A percentile compares a stretch with the other conserved stretches of the same genome.
phyloP scores from a whole-genome alignment of 2,113 vertebrate species.

The Tamias sibiricus region DNA sequence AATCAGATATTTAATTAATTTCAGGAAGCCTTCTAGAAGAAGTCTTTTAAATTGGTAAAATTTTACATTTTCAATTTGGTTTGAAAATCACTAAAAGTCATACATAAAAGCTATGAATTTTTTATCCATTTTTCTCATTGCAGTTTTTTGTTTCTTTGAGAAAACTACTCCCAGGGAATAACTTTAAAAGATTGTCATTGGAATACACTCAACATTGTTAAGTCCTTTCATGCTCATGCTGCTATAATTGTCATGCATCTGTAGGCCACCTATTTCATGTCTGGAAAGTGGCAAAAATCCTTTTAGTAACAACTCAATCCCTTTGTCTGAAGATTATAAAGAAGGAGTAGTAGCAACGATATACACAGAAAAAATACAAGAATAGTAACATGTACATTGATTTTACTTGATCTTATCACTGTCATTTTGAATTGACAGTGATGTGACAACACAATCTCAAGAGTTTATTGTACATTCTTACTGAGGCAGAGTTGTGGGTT shows the following conservation, averaged over 20 bases:
- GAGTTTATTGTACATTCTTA: background rate
- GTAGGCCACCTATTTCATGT: background rate
- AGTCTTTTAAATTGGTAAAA: background rate
- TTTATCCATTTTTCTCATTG: constrained; percentile 16
- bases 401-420: background rate
- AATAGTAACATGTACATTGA: background rate
- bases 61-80: background rate
- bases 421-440: background rate
- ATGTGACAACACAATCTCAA: background rate
- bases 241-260: constrained; percentile 14
- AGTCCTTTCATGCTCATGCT: background rate
- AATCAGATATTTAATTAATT: background rate
- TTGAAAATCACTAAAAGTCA: constrained; percentile 9
- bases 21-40: background rate
- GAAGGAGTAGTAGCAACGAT: background rate
- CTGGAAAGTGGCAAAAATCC: constrained; percentile 1
- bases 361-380: constrained; percentile 37
- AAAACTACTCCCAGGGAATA: background rate
- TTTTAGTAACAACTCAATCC: constrained; percentile 27
- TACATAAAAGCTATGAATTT: background rate
- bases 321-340: constrained; percentile 49
- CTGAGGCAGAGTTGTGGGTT: background rate
- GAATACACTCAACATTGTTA: background rate
- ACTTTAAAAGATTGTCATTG: background rate
- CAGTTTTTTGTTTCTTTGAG: background rate